Conservation (phyloP, 2,888 invertebrate species). For the Limnephilus rhombicus region DNA sequence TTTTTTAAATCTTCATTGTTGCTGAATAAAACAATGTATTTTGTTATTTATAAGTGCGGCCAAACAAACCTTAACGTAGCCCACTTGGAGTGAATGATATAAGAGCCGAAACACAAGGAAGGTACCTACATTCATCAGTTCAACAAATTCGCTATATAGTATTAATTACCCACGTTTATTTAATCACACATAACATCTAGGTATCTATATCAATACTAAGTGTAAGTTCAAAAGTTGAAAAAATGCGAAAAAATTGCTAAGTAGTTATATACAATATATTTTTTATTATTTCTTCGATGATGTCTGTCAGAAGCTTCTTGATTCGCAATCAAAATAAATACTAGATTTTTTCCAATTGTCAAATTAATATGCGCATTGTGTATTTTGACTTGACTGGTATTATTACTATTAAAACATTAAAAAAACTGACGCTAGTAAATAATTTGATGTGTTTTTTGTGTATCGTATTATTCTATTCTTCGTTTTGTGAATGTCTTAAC, state of each 20-base stretch:
- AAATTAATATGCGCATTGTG: not conserved
- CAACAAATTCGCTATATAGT: not conserved
- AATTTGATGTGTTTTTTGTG: not conserved
- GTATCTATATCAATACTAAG: no score
- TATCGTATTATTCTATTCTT: not conserved
- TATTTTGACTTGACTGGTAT: not conserved
- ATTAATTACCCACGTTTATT: not conserved
- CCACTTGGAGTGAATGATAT: not conserved
- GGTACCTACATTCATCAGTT: not conserved
- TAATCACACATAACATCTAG: not conserved
- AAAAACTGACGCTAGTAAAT: not conserved
- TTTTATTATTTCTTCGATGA: not conserved
- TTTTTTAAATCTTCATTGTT: not conserved
- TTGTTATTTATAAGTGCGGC: not conserved
- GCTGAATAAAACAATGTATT: not conserved
- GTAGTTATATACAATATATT: not conserved
- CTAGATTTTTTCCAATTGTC: not conserved
- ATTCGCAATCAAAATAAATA: not conserved
- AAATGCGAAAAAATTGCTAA: not conserved
- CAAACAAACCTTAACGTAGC: not conserved
- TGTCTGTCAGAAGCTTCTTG: not conserved
- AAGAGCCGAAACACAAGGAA: not conserved
- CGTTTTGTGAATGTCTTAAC: not conserved
- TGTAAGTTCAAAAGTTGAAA: no score
- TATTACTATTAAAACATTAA: not conserved